Base-by-base conservation (phyloP, 2,113 vertebrate species). In the Notiomystis cincta region DNA sequence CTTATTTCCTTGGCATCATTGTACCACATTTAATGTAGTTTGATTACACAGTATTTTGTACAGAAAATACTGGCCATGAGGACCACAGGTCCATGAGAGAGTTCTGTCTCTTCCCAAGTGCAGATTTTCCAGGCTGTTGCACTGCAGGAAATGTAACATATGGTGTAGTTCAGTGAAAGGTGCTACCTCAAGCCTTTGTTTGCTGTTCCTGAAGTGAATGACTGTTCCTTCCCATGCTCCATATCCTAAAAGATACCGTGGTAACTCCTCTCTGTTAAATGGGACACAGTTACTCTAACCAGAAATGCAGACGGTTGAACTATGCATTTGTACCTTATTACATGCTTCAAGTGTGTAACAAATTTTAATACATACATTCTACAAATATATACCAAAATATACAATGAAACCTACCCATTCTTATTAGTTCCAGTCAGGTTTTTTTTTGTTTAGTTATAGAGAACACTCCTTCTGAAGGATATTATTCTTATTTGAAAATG, bases 151-250 rank as follows among this genome's bases (percentile, higher is more conserved):
- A 61, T 27, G 25, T 0, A 65, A 58, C 2, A 42, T 5, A 35
- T 1, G 0, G 0, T 13, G 10, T 23, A 28, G 15, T 31, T 82
- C 40, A 37, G 48, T 15, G n/a, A 69, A 60, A 73, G 5, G 15
- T n/a, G 22, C 4, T 75, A 31, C 35, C 38, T 66, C 12, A n/a
- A 89, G 56, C 31, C 33, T 77, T 27, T 33, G 5, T 50, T 67
- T 50, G 47, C 33, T 70, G 20, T 11, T 73, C 25, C 67, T 77
- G n/a, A 91, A 21, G 24, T 44, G 38, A 60, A n/a, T 17, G 10
- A 57, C 42, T 58, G 76, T 6, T 67, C 35, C 22, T n/a, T 42
- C 12, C 2, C 12, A 73, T 2, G 4, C 12, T 50, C 31, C 5
- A 1, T 20, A 48, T 27, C 9, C 20, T 54, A 35, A 67, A 79